Percentiles rank a stretch among this genome's conserved stretches.
Evolutionary conservation across 1,140 invertebrate genomes (phyloP).

Genomic region (Aphelenchoides besseyi): DNA sequence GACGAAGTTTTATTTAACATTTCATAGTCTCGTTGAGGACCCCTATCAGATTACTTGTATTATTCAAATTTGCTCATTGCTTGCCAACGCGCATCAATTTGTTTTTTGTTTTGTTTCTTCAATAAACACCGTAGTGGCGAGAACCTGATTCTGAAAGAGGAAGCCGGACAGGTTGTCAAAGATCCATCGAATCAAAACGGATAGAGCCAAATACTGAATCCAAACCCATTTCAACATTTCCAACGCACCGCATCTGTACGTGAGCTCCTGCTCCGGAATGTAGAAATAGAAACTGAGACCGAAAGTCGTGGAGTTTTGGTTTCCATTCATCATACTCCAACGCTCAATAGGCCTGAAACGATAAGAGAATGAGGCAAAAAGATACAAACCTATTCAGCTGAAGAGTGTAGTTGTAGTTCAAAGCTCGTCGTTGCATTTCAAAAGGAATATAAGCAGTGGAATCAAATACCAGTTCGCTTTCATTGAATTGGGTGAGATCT

Average conservation of each 20-base stretch:
- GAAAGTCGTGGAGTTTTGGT: constrained; percentile 9
- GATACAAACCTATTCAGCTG: constrained; percentile 2
- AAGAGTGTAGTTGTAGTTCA: constrained; percentile 13
- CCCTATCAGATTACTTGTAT: background rate
- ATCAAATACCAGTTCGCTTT: constrained; percentile 14
- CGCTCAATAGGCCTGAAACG: background rate
- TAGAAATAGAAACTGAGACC: constrained; percentile 3
- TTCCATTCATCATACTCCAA: background rate
- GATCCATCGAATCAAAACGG: background rate
- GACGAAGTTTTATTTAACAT: no score
- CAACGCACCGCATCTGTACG: background rate
- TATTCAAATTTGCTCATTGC: background rate
- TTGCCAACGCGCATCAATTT: background rate
- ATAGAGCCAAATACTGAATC: constrained; percentile 14
- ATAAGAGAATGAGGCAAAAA: background rate
- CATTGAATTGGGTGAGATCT: constrained; percentile 5
- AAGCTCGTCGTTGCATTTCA: constrained; percentile 6
- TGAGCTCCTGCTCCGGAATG: background rate
- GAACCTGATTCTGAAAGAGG: constrained; percentile 2
- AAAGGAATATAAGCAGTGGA: background rate
- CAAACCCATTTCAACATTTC: constrained; percentile 22
- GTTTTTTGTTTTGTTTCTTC: background rate
- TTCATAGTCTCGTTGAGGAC: background rate
- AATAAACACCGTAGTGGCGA: background rate
- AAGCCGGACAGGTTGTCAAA: constrained; percentile 6